Percentiles rank a stretch among this genome's conserved stretches.
phyloP scores from a whole-genome alignment of 2,888 invertebrate species.

The Tryphoninae sp. region DNA sequence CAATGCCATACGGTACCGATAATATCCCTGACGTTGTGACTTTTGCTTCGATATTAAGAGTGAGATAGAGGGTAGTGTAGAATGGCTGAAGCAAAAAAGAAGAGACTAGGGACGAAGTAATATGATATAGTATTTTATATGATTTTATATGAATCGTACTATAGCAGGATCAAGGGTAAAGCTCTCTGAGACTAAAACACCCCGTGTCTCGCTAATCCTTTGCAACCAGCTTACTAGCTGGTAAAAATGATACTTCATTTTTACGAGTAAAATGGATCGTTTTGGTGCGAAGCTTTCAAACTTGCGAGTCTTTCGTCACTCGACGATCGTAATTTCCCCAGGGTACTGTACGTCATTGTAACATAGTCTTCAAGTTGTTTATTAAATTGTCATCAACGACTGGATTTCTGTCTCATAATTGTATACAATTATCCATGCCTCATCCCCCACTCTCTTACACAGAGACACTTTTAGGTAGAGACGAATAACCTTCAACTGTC shows the following conservation, averaged over 20 bases:
- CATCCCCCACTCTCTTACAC: background rate
- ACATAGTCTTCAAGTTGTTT: background rate
- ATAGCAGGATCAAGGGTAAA: background rate
- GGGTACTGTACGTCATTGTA: background rate
- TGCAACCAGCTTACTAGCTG: background rate
- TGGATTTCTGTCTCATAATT: background rate
- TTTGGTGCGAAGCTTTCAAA: background rate
- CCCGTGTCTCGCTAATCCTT: background rate
- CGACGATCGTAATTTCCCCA: background rate
- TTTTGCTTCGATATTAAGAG: slow-evolving; percentile 61
- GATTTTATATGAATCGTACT: slow-evolving; percentile 6
- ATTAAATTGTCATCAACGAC: background rate
- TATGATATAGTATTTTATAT: slow-evolving; percentile 71
- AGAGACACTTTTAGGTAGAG: slow-evolving; percentile 63
- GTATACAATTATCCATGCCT: too few species aligned
- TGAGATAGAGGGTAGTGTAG: slow-evolving; percentile 30
- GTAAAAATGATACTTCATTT: background rate
- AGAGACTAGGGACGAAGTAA: slow-evolving; percentile 73
- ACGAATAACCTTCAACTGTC: slow-evolving; percentile 75
- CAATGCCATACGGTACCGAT: slow-evolving; percentile 70
- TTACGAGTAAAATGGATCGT: background rate
- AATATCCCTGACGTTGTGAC: slow-evolving; percentile 64
- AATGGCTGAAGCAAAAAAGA: slow-evolving; percentile 37
- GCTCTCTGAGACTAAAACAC: background rate
- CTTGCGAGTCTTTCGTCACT: background rate